Evolutionary conservation across 2,113 vertebrate species (phyloP), one percentile per base, ranked within the genome.

Genomic region (Nycticryphes semicollaris): DNA sequence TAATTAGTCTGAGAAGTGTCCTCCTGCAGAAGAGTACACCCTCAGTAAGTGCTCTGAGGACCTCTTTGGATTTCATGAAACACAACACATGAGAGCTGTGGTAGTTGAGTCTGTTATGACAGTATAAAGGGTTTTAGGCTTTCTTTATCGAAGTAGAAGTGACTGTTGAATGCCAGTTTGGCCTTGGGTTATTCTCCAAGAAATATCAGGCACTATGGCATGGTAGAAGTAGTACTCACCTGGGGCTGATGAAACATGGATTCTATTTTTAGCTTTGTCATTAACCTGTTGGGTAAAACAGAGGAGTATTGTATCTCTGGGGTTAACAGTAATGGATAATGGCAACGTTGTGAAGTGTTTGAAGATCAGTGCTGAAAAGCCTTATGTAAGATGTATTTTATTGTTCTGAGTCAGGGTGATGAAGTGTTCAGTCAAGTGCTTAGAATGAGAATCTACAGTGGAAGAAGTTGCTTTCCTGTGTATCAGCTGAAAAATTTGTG

Each of bases 1-100:
- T 93, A 62, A 90, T 94, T 90, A 93, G 45, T 84, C 63, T 84
- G 88, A 53, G 59, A 84, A 64, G 37, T 33, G 79, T 86, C 95
- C 83, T 88, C 72, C 83, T 90, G 85, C 64, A 88, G n/a, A 7
- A 18, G 67, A 83, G 45, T 70, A 37, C 23, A 41, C 17, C 77
- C 69, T 80, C 67, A 54, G 0, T 86, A 56, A 43, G 33, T 74
- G 56, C 60, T 90, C 73, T 84, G 64, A 48, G 60, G 23, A 22
- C 21, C 39, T 72, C 33, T 45, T 74, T 72, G 47, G 14, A 45
- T 53, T 43, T 47, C 60, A 64, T 64, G 24, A 84, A 67, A 47
- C 17, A 16, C 8, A 67, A 51, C 66, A 72, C 48, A 18, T 13
- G 19, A 51, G 22, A 69, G 21, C 28, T 56, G 43, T 54, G 51